Conservation (phyloP, 2,888 invertebrate genomes). For the Pristionchus exspectatus region DNA sequence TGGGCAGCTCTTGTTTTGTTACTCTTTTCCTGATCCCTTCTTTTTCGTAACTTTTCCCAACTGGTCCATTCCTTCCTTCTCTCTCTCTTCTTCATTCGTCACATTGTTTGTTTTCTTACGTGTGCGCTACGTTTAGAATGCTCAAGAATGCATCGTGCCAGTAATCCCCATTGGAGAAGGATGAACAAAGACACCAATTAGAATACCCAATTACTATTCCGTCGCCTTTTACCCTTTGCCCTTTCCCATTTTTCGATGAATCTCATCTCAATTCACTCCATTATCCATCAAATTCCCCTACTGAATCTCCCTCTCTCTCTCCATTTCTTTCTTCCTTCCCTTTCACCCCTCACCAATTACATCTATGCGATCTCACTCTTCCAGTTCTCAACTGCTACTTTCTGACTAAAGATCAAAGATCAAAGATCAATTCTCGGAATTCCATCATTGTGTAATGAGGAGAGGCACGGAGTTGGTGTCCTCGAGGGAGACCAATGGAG, state of each 20-base stretch:
- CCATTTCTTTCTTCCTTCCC: background rate
- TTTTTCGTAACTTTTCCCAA: constrained; percentile 1
- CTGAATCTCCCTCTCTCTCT: background rate
- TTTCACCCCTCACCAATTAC: background rate
- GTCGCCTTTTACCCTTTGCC: background rate
- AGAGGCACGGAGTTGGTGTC: constrained; percentile 45
- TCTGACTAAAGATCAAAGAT: background rate
- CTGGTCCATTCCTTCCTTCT: background rate
- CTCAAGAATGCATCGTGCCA: background rate
- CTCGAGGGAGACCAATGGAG: constrained; percentile 37
- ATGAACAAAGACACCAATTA: background rate
- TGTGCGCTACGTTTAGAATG: background rate
- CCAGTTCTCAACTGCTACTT: background rate
- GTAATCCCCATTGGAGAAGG: background rate
- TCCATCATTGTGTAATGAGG: constrained; percentile 28
- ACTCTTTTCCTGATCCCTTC: background rate
- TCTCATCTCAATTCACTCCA: constrained; percentile 9
- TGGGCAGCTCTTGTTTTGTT: background rate
- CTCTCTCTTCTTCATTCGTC: background rate
- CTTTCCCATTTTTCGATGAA: background rate
- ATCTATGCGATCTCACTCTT: background rate
- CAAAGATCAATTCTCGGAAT: background rate
- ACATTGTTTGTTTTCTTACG: constrained; percentile 13
- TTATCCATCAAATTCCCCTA: background rate
- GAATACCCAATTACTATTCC: background rate